Base-by-base conservation (phyloP, 2,797 vertebrate species). In the Chaunax sp. region DNA sequence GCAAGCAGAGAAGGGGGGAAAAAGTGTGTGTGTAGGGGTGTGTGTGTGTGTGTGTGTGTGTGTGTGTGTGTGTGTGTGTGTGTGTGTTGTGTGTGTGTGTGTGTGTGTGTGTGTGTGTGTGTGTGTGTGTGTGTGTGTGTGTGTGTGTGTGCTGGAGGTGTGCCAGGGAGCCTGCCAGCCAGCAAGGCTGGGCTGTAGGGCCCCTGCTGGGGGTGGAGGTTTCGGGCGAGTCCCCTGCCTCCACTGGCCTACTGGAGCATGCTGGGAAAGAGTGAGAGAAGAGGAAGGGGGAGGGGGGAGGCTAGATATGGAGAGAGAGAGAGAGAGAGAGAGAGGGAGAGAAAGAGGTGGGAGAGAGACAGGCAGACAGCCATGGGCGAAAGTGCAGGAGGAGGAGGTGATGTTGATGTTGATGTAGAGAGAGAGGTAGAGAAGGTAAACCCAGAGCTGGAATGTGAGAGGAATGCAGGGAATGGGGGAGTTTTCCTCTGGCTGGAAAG, bases 401-500 rank as follows among this genome's bases (percentile, higher is more conserved):
- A 25, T 18, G 50, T 15, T 76, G 81, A 84, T 77, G 81, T 77
- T 80, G 75, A 81, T 82, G 66, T 73, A 77, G 83, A 63, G 52
- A 68, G 75, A 74, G 84, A 81, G 79, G 68, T 65, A 77, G 77
- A 72, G 80, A 58, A 81, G 89, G 90, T 92, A 84, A 89, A 90
- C 81, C 87, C 82, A 55, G 82, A 88, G 81, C 85, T 80, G 90
- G 92, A 93, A 93, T 94, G 89, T 90, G 80, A 80, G 70, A 82
- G 90, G 93, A 93, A 94, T 94, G 89, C 76, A 58, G 87, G 64
- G 92, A 90, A 93, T 90, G 90, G 80, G 85, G 83, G 85, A 86
- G 90, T 86, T 92, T 87, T 90, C 86, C 84, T 90, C 83, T 83
- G 78, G 78, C 69, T 78, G 57, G 63, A 69, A 66, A 73, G 75